Evolutionary conservation across 2,113 vertebrate species (phyloP).

Genomic region (Procavia capensis): DNA sequence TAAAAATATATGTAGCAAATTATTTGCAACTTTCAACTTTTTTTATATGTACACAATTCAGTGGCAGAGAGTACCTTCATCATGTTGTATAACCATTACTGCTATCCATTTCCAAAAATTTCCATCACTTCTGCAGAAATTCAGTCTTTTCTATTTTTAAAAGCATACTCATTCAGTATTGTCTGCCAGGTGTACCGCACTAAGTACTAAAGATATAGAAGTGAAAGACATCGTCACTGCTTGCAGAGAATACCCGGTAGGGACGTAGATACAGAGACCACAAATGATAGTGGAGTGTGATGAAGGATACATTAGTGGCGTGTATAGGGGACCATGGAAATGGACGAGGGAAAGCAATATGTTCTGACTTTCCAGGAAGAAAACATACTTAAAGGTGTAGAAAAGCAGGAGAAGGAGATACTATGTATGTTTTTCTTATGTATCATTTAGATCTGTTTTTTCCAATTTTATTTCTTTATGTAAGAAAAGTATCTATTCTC

Average conservation of each 20-base stretch:
- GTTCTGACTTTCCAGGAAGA: not conserved
- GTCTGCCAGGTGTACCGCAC: not conserved
- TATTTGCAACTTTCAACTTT: not conserved
- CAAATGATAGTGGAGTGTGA: not conserved
- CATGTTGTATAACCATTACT: not conserved
- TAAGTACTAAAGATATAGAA: not conserved
- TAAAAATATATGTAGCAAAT: not conserved
- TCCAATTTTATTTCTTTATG: not conserved
- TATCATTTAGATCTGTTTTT: conserved; percentile 30
- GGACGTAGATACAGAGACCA: not conserved
- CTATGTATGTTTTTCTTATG: not conserved
- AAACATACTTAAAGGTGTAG: not conserved
- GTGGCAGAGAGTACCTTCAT: not conserved
- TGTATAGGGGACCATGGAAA: not conserved
- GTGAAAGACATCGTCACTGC: not conserved
- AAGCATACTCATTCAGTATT: not conserved
- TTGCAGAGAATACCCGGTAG: not conserved
- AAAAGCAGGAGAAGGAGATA: not conserved
- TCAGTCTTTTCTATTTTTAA: not conserved
- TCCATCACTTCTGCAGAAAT: not conserved
- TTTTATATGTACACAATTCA: not conserved
- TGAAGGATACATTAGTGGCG: not conserved
- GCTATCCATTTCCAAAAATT: not conserved
- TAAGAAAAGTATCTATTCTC: not conserved
- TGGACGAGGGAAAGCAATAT: not conserved